A percentile compares a stretch with the other conserved stretches of the same genome.
phyloP scores from a whole-genome alignment of 2,797 vertebrate species.

The Jordanella pulchra region DNA sequence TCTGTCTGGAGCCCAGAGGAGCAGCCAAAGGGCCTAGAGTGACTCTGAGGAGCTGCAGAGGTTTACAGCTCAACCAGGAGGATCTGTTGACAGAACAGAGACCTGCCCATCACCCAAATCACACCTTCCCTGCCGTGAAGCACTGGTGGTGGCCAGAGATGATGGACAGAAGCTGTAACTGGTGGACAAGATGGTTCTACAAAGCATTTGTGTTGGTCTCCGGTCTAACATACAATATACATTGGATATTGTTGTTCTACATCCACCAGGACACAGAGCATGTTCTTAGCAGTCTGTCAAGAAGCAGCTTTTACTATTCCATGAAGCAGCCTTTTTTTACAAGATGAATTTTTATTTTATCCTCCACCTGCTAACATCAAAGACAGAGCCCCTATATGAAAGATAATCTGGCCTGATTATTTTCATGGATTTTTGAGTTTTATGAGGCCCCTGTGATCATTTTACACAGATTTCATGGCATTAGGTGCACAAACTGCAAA shows the following conservation, averaged over 20 bases:
- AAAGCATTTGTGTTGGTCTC: background rate
- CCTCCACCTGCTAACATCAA: constrained; percentile 58
- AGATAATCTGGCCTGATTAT: constrained; percentile 56
- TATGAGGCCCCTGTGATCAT: constrained; percentile 57
- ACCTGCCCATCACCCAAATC: too few species aligned
- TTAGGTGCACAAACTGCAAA: constrained; percentile 12
- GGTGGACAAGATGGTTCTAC: background rate
- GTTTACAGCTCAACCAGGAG: background rate
- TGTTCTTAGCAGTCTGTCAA: constrained; percentile 2
- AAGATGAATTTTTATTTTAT: constrained; percentile 42
- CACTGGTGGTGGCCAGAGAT: background rate
- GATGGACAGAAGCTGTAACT: background rate
- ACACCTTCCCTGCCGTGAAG: background rate
- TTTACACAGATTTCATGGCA: constrained; percentile 65
- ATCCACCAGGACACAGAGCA: background rate
- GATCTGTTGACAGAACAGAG: background rate
- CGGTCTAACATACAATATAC: background rate
- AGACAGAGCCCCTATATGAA: constrained; percentile 42
- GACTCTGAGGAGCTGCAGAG: background rate
- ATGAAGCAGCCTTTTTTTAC: constrained; percentile 25
- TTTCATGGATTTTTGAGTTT: constrained; percentile 64
- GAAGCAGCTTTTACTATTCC: constrained; percentile 24
- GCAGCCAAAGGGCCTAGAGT: background rate
- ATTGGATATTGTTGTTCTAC: background rate
- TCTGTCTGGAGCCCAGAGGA: background rate